Evolutionary conservation across 2,888 invertebrate genomes (phyloP).

Genomic region (Sinotaia quadrata): DNA sequence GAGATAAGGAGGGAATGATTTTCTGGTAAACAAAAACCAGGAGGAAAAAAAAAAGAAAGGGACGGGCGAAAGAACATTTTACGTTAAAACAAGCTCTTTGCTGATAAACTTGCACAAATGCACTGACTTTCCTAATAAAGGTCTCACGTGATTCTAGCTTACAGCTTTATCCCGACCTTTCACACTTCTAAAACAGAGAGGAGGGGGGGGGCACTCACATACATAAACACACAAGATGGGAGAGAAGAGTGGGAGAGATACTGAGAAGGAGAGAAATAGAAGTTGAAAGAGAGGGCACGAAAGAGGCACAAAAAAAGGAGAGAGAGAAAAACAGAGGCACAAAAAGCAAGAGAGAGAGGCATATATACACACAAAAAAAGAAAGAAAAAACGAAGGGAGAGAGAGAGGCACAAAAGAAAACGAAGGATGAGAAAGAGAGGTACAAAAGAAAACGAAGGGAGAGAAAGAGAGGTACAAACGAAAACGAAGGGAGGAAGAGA

Average conservation of each 20-base stretch:
- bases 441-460: background rate
- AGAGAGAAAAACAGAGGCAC: background rate
- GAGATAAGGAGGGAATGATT: too few species aligned
- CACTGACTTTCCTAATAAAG: too few species aligned
- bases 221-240: too few species aligned
- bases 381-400: background rate
- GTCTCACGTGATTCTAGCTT: too few species aligned
- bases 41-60: too few species aligned
- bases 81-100: too few species aligned
- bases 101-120: too few species aligned
- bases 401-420: background rate
- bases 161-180: too few species aligned
- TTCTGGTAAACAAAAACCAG: too few species aligned
- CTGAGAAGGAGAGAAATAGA: background rate
- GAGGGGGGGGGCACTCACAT: too few species aligned
- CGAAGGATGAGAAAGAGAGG: background rate
- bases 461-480: background rate
- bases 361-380: background rate
- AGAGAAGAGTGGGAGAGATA: background rate
- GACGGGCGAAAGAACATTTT: too few species aligned
- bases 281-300: background rate
- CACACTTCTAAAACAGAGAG: too few species aligned
- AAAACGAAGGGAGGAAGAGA: background rate
- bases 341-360: background rate
- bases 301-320: background rate